Base-by-base conservation (phyloP, 2,888 invertebrate genomes). In the Ophonus ardosiacus region DNA sequence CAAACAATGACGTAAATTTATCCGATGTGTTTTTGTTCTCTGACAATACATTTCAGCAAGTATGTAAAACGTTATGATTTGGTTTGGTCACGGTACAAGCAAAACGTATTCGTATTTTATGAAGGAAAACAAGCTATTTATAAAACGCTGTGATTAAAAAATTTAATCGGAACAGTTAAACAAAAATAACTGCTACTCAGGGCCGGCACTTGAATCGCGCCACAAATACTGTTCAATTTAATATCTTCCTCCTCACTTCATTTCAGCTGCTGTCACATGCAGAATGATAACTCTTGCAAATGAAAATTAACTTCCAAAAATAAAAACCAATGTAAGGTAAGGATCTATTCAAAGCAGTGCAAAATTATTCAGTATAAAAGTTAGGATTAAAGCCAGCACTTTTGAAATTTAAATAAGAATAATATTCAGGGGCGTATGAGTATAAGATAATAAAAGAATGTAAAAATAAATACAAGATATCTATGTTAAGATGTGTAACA, bases 101-200 rank as follows among this genome's bases (percentile, higher is more conserved):
- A 78, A 78, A 56, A 18, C 57, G 56, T 24, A 51, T 78, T 68
- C 57, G 56, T 24, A 51, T 78, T 68, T 68, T 68, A 38, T 68
- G 68, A 68, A 78, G 51, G 24, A 78, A 38, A 78, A 78, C 78
- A 78, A 78, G 17, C 78, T 78, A 78, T 78, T 78, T 78, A 78
- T 78, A 78, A 56, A 78, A 31, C 78, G 78, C 24, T 18, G 78
- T 78, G 78, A 78, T 78, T 78, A 78, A 78, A 78, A 78, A 78
- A 57, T 56, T 56, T 78, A 78, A 78, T 78, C 78, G 78, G 56
- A 56, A 78, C 78, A 78, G 56, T 78, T 57, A 78, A 78, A 56
- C 57, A 57, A 78, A 78, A 78, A 78, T 78, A 78, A 78, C 78
- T 56, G n/a, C 56, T 78, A 21, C 57, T 78, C 78, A 78, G 57